Percentiles rank a stretch among this genome's conserved stretches.
Conservation (phyloP, 2,113 vertebrate species). For the Alethe castanea region DNA sequence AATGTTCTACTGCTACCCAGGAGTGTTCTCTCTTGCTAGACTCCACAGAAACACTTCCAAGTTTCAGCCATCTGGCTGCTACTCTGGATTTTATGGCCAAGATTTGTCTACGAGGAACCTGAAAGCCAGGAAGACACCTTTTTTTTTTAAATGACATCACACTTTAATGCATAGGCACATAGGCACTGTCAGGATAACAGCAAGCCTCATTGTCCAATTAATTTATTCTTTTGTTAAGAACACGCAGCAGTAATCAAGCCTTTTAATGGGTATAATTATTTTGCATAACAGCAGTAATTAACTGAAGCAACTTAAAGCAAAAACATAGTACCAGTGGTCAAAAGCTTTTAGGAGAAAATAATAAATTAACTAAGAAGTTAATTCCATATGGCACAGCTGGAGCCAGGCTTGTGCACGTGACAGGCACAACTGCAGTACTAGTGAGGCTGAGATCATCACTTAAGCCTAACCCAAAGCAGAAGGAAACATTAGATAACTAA, state of each 20-base stretch:
- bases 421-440: neutral
- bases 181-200: neutral
- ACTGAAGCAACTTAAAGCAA: neutral
- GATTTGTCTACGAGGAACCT: neutral
- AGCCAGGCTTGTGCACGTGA: neutral
- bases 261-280: neutral
- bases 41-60: neutral
- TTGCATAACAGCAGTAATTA: neutral
- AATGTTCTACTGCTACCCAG: neutral
- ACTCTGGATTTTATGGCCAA: conserved; percentile 11
- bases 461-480: neutral
- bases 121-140: neutral
- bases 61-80: conserved; percentile 9
- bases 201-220: neutral
- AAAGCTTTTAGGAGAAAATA: neutral
- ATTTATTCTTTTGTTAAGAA: neutral
- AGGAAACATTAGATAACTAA: neutral
- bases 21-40: conserved; percentile 1
- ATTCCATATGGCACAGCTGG: neutral
- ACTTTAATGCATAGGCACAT: neutral
- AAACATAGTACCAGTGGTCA: neutral
- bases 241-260: neutral
- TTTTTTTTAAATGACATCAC: neutral
- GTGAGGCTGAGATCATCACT: neutral
- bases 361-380: neutral